Base-by-base conservation (phyloP, 2,888 invertebrate species). In the Mythimna ferrago region DNA sequence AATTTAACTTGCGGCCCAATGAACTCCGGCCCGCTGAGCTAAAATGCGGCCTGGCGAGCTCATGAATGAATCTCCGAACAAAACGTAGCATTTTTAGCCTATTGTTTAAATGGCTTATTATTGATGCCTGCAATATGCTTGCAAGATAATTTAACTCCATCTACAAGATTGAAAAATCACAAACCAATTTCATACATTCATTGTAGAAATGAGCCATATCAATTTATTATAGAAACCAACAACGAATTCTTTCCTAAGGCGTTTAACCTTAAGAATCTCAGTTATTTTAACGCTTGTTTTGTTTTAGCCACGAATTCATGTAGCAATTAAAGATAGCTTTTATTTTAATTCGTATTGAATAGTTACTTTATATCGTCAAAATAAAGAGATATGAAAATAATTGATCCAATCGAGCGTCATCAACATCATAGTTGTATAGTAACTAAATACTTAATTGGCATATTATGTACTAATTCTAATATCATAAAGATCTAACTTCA, bases 181-280 rank as follows among this genome's bases (percentile, higher is more conserved):
- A 74, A 53, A 14, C 32, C 53, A 58, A 51, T 63, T 44, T 56
- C 21, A 44, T 21, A 48, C 11, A 26, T n/a, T 38, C 9, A 65
- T 57, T n/a, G 19, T 69, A 64, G 57, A 58, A 80, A 54, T 58
- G 56, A 65, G 19, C 21, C 64, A 73, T 76, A 81, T 71, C 51
- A 66, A 64, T 62, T 41, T 48, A 54, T 16, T 51, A 63, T 32
- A 71, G 26, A 5, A 57, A 71, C 32, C 71, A 64, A 86, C 83
- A 83, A 85, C 83, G 86, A 83, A 83, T 83, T 68, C 32, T 69
- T 71, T 57, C 71, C 51, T 71, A 70, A 61, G 56, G n/a, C 35
- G 26, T 56, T 60, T 56, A 14, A 66, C 7, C 32, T 58, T 35
- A 26, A 26, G 4, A 67, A 64, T 48, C 6, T 73, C 41, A 19